Conservation (phyloP, 2,888 invertebrate species). For the Drosophila niveifrons region DNA sequence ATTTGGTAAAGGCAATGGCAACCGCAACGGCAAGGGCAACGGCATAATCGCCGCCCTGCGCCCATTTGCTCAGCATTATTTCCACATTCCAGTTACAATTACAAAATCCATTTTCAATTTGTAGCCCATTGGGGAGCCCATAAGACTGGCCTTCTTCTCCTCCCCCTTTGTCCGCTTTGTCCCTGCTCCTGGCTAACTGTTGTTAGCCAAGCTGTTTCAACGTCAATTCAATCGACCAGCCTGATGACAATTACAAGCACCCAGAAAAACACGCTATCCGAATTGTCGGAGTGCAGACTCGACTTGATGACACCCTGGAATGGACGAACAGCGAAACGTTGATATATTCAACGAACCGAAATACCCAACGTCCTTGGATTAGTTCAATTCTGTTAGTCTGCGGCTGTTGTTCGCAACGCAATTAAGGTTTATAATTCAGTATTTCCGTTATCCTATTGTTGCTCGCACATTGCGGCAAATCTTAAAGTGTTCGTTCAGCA, state of each 20-base stretch:
- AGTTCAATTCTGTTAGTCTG: constrained; percentile 48
- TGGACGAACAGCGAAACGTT: too few species aligned
- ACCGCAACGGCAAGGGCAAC: neutral
- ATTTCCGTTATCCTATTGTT: constrained; percentile 44
- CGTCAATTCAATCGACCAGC: constrained; percentile 21
- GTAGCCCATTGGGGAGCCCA: neutral
- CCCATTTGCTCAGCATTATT: neutral
- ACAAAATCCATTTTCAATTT: neutral
- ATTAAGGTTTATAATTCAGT: constrained; percentile 67
- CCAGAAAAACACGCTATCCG: constrained; percentile 21
- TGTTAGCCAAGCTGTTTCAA: constrained; percentile 63
- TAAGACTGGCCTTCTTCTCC: too few species aligned
- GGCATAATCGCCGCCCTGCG: neutral
- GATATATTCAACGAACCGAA: too few species aligned
- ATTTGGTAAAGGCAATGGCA: too few species aligned
- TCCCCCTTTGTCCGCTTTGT: too few species aligned
- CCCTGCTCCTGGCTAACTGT: constrained; percentile 1
- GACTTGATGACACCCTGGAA: neutral
- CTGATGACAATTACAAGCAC: constrained; percentile 25
- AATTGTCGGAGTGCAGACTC: constrained; percentile 12
- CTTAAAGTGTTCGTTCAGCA: constrained; percentile 49
- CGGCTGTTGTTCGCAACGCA: constrained; percentile 45
- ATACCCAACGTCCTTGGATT: too few species aligned
- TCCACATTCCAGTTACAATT: constrained; percentile 1
- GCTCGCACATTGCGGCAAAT: constrained; percentile 21